phyloP scores from a whole-genome alignment of 2,797 vertebrate species.

The Neopelma chrysocephalum region DNA sequence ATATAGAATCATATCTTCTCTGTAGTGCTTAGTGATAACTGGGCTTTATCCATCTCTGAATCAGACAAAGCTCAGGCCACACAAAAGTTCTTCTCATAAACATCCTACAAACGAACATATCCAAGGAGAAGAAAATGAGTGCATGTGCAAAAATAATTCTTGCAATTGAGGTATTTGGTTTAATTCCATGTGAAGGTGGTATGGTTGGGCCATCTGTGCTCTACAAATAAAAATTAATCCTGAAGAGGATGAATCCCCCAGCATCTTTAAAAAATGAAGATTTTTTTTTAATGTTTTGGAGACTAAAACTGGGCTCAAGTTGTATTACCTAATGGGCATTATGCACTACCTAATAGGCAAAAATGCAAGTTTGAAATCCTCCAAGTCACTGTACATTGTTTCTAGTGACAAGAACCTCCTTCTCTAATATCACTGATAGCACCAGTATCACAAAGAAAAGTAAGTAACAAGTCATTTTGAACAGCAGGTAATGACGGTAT shows the following conservation, averaged over 20 bases:
- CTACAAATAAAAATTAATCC: background rate
- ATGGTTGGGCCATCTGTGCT: background rate
- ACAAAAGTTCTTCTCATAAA: background rate
- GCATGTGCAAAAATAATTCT: background rate
- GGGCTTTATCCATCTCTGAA: background rate
- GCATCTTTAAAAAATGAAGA: background rate
- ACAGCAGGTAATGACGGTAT: background rate
- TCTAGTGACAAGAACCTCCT: background rate
- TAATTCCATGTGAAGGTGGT: background rate
- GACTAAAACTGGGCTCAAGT: background rate
- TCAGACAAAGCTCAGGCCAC: background rate
- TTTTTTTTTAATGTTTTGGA: background rate
- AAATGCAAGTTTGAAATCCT: background rate
- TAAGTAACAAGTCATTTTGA: background rate
- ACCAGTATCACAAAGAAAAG: conserved; percentile 29
- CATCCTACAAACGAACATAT: background rate
- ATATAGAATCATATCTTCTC: background rate
- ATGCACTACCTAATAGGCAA: background rate
- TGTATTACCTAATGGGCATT: background rate
- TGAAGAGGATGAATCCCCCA: background rate
- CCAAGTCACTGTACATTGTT: background rate
- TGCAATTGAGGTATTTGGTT: background rate
- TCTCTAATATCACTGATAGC: background rate
- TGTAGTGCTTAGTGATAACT: background rate
- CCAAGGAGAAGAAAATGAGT: background rate